Base-by-base conservation (phyloP, 2,797 vertebrate species). In the Sebastes oblongus region DNA sequence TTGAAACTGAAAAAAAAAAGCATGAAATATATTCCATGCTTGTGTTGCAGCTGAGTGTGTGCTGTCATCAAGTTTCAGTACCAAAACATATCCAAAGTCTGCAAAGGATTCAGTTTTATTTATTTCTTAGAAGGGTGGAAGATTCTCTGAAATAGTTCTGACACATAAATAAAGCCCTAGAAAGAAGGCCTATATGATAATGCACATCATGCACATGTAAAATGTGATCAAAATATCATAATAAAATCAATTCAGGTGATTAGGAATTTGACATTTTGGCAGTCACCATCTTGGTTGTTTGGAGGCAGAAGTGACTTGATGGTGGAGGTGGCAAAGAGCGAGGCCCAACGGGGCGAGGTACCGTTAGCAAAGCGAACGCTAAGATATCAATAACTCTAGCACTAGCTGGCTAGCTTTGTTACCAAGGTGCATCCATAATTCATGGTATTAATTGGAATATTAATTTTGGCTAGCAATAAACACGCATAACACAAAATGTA, bases 161-260 rank as follows among this genome's bases (percentile, higher is more conserved):
- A 29, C 55, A 52, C 1, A 52, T 0, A 52, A 0, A 0, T 52
- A 0, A 18, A 50, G 18, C 46, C 46, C 46, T 20, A 50, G 18
- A 50, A 20, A 20, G 46, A 50, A 50, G 46, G 46, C 46, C 46
- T 52, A 20, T 20, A 55, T 54, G 16, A 30, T 39, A 18, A 64
- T 5, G 46, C 39, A 46, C 20, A 32, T 61, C 20, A 36, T 36
- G 34, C 34, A 36, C 34, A 13, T 72, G 5, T 36, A 25, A 54
- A 25, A 54, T 25, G 10, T 27, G 22, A 74, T 54, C 22, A 9
- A 11, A 32, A 62, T 52, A n/a, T n/a, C 6, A 20, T 32, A 12
- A 18, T 52, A 13, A 54, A 9, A 22, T 29, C 39, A 66, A 46
- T 60, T 46, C 56, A 71, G 55, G 9, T 46, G 27, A 65, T 30